Conservation (phyloP, 1,140 invertebrate genomes). For the Drosophila nigrodunni region DNA sequence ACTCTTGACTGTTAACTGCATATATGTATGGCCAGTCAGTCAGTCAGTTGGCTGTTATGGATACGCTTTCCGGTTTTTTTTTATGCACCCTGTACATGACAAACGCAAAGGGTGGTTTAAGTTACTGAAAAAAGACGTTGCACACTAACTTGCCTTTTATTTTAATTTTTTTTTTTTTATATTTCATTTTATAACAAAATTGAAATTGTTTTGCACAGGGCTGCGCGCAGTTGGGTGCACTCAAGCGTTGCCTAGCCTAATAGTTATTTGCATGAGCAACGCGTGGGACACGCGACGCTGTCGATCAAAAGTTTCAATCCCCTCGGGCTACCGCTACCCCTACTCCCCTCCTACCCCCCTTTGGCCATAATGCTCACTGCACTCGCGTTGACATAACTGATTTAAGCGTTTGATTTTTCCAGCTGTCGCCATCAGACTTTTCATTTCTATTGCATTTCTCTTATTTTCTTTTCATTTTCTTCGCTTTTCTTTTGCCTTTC, state of each 20-base stretch:
- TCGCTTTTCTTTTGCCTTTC: background rate
- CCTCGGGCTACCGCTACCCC: too few species aligned
- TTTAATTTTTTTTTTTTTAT: too few species aligned
- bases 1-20: constrained; percentile 4
- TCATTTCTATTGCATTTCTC: constrained; percentile 42
- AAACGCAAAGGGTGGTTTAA: background rate
- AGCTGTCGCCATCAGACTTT: constrained; percentile 27
- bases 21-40: constrained; percentile 27
- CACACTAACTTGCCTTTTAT: too few species aligned
- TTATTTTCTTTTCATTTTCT: constrained; percentile 1
- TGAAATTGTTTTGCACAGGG: too few species aligned
- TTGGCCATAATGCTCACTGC: background rate
- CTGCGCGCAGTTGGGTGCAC: too few species aligned
- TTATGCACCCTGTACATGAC: background rate
- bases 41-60: constrained; percentile 12
- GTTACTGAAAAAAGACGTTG: background rate
- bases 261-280: constrained; percentile 18
- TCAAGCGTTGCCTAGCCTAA: too few species aligned
- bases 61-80: constrained; percentile 26
- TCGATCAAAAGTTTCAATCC: background rate
- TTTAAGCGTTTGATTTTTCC: constrained; percentile 26
- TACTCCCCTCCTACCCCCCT: background rate
- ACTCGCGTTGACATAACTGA: constrained; percentile 31
- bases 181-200: too few species aligned
- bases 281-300: constrained; percentile 31